These are phyloP conservation scores for Pionites leucogaster DNA, from an alignment of 2,113 vertebrate genomes.

Conservation along the genomic window DNA sequence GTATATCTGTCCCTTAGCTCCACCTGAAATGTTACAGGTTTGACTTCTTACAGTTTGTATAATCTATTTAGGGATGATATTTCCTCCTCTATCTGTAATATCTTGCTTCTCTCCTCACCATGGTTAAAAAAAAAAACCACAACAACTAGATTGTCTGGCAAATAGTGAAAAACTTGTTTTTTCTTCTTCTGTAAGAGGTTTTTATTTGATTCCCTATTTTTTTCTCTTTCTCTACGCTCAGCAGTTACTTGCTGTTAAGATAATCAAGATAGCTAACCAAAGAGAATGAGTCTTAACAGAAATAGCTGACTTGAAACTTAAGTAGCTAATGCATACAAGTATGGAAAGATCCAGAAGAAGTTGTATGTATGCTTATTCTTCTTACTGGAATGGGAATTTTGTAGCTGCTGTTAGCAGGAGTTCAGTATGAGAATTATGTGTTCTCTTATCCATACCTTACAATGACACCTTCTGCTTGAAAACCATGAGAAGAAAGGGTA, in stretches of 20 bases:
- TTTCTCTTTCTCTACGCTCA: not conserved
- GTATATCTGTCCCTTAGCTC: not conserved
- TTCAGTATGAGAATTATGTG: not conserved
- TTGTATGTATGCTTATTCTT: not conserved
- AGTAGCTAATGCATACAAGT: not conserved
- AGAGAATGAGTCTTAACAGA: not conserved
- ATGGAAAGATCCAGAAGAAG: not conserved
- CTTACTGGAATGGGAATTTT: not conserved
- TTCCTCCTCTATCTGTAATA: not conserved
- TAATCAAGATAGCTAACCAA: not conserved
- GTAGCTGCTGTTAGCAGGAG: not conserved
- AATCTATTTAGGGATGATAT: not conserved
- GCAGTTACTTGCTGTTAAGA: not conserved
- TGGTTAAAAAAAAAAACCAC: not conserved
- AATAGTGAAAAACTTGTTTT: not conserved
- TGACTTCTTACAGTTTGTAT: conserved; percentile 5
- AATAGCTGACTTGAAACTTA: not conserved
- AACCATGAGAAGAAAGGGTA: not conserved
- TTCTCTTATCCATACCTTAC: not conserved
- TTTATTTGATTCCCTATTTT: not conserved
- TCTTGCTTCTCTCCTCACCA: not conserved
- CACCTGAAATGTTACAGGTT: not conserved
- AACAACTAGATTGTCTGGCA: not conserved
- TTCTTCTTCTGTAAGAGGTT: not conserved
- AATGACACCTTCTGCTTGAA: not conserved